Evolutionary conservation across 2,113 vertebrate species (phyloP).

Genomic region (Actinemys pallida): DNA sequence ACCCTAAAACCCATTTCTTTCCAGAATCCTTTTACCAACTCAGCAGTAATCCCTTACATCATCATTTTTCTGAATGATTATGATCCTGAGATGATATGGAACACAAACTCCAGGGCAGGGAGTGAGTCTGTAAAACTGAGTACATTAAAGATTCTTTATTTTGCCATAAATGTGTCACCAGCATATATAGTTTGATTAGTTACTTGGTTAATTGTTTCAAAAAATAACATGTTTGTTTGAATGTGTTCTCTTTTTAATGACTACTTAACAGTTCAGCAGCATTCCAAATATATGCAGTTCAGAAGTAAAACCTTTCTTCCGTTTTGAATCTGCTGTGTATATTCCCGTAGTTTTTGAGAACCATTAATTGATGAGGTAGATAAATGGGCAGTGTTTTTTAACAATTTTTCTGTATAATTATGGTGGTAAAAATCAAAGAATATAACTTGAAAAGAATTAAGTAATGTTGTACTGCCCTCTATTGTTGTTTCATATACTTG

Average conservation of each 20-base stretch:
- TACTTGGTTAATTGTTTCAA: not conserved
- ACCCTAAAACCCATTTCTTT: not conserved
- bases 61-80: not conserved
- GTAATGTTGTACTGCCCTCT: constrained; percentile 67
- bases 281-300: not conserved
- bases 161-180: not conserved
- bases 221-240: not conserved
- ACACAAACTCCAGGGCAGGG: not conserved
- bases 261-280: not conserved
- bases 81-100: not conserved
- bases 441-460: not conserved
- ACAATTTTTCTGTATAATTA: not conserved
- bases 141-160: not conserved
- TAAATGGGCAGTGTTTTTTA: not conserved
- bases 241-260: not conserved
- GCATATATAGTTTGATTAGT: not conserved
- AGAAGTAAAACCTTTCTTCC: not conserved
- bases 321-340: not conserved
- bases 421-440: not conserved
- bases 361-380: not conserved
- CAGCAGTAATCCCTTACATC: not conserved
- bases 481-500: constrained; percentile 3
- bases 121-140: not conserved
- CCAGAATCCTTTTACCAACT: not conserved
- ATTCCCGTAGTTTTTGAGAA: not conserved